Evolutionary conservation across 1,140 invertebrate species (phyloP).

Genomic region (Brachionus rubens): DNA sequence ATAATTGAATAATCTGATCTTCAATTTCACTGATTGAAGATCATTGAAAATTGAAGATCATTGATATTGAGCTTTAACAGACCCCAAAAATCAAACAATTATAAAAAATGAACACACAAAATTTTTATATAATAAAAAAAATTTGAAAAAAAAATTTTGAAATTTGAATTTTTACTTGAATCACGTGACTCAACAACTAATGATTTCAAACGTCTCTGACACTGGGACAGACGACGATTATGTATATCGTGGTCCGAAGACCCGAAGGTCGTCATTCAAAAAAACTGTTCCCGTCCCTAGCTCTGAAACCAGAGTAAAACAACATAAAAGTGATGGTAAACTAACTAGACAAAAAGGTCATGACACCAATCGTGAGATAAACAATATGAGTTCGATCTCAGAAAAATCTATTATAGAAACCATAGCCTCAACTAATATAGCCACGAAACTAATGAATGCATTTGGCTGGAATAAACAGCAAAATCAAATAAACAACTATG

Average conservation of each 20-base stretch:
- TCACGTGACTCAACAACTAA: no score
- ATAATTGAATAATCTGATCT: no score
- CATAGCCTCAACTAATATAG: not conserved
- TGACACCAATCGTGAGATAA: not conserved
- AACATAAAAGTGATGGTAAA: not conserved
- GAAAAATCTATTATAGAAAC: constrained; percentile 9
- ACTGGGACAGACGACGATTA: not conserved
- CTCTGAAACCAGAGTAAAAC: not conserved
- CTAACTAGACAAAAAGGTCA: not conserved
- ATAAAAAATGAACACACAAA: no score
- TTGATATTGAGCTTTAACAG: no score
- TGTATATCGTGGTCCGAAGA: not conserved
- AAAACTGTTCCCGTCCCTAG: not conserved
- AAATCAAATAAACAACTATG: not conserved
- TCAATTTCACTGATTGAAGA: no score
- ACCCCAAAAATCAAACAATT: no score
- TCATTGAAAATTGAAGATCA: no score
- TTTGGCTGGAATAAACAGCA: not conserved
- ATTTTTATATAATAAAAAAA: no score
- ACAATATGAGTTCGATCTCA: not conserved
- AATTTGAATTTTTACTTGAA: no score
- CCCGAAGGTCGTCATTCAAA: not conserved
- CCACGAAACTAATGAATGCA: not conserved
- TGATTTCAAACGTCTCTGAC: no score
- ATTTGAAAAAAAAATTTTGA: no score